Conservation (phyloP, 2,797 vertebrate species). For the Sebastes alutus region DNA sequence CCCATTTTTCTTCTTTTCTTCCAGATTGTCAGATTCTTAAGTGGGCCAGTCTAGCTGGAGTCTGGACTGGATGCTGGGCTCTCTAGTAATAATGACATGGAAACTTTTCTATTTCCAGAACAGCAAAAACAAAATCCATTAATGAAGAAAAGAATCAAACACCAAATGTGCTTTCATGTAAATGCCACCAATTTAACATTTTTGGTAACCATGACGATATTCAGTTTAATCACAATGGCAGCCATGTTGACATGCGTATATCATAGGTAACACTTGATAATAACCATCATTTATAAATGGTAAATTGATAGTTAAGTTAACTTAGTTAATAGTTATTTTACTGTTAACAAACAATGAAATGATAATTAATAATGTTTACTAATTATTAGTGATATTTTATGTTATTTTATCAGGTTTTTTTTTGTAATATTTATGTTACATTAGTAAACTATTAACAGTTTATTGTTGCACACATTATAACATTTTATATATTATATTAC, state of each 20-base stretch:
- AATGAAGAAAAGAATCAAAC: slow-evolving; percentile 58
- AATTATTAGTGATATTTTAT: no score
- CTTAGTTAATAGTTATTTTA: no score
- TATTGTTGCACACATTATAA: no score
- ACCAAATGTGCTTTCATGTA: slow-evolving; percentile 54
- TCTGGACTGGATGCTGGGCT: slow-evolving; percentile 91
- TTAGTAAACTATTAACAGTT: no score
- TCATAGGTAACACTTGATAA: no score
- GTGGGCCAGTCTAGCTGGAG: slow-evolving; percentile 91
- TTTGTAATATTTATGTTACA: no score
- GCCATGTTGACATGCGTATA: slow-evolving; percentile 68
- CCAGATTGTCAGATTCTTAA: slow-evolving; percentile 96
- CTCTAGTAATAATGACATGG: slow-evolving; percentile 80
- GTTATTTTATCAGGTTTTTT: no score
- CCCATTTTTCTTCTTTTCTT: slow-evolving; percentile 91
- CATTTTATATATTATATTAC: no score
- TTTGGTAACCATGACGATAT: slow-evolving; percentile 40
- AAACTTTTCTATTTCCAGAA: slow-evolving; percentile 67
- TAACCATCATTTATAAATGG: no score
- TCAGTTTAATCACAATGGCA: slow-evolving; percentile 70
- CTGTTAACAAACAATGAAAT: no score
- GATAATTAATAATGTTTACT: no score
- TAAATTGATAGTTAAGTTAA: no score
- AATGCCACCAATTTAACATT: slow-evolving; percentile 15
- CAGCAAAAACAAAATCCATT: slow-evolving; percentile 43